Evolutionary conservation across 2,797 vertebrate genomes (phyloP).

Genomic region (Varecia variegata): DNA sequence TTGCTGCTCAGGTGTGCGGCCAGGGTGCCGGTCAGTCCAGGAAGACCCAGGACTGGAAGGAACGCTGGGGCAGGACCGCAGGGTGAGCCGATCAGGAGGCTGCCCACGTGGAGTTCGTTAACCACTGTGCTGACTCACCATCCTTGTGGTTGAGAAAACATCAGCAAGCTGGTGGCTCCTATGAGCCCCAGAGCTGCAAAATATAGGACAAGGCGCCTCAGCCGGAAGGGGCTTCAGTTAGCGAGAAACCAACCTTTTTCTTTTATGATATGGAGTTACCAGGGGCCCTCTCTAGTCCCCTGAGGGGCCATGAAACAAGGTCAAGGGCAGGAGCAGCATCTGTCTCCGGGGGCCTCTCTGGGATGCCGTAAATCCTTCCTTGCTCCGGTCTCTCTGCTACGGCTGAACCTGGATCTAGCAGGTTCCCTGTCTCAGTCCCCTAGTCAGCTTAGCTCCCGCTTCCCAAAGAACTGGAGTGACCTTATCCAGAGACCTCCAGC

Average conservation of each 20-base stretch:
- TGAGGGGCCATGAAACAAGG: not conserved
- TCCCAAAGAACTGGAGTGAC: not conserved
- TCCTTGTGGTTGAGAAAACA: constrained; percentile 24
- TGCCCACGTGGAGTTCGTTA: not conserved
- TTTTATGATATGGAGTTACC: not conserved
- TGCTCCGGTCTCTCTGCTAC: not conserved
- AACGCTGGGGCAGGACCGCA: fast-evolving
- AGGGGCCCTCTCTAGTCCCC: not conserved
- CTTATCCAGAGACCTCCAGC: not conserved
- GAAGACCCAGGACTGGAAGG: not conserved
- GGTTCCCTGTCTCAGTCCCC: not conserved
- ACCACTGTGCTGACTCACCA: constrained; percentile 47
- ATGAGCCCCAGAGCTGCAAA: not conserved
- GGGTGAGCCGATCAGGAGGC: not conserved
- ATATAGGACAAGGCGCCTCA: constrained; percentile 7
- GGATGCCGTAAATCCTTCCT: not conserved
- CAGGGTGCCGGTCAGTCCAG: not conserved
- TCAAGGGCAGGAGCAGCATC: not conserved
- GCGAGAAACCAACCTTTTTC: not conserved
- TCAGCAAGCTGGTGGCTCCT: not conserved
- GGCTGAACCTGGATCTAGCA: not conserved
- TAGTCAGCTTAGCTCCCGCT: not conserved
- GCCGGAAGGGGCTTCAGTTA: not conserved
- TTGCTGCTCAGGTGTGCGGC: not conserved
- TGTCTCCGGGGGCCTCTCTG: not conserved